Conservation (phyloP, 2,888 invertebrate genomes). For the Platycnemis pennipes region DNA sequence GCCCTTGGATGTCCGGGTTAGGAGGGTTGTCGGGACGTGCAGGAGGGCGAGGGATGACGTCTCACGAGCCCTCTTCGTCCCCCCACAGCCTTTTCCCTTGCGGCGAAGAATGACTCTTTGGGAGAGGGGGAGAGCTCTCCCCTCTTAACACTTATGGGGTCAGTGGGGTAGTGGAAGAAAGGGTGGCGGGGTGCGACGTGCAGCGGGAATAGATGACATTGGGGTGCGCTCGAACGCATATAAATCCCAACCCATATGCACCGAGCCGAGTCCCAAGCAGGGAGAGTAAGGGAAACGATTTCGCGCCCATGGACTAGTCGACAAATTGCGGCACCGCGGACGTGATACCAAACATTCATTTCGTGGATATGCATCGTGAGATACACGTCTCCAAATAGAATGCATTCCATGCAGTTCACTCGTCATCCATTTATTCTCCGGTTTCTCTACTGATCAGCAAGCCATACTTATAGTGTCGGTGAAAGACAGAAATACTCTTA, state of each 20-base stretch:
- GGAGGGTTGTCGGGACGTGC: background rate
- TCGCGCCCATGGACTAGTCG: too few relatives aligned
- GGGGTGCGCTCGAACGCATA: background rate
- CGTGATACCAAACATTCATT: too few relatives aligned
- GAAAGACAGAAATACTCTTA: too few relatives aligned
- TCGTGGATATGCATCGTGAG: too few relatives aligned
- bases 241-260: background rate
- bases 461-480: too few relatives aligned
- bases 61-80: background rate
- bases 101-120: background rate
- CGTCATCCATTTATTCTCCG: too few relatives aligned
- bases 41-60: background rate
- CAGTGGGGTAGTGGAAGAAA: constrained; percentile 1
- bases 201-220: background rate
- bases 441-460: too few relatives aligned
- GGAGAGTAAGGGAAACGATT: background rate
- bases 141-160: background rate
- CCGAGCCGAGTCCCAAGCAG: background rate
- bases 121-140: background rate
- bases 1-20: background rate
- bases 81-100: background rate
- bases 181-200: background rate
- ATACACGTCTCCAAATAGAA: too few relatives aligned
- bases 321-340: too few relatives aligned
- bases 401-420: too few relatives aligned